Percentiles rank a stretch among this genome's conserved stretches.
These are phyloP conservation scores for Notolepis coatsorum DNA, from an alignment of 2,797 vertebrate species.

Conservation along the genomic window DNA sequence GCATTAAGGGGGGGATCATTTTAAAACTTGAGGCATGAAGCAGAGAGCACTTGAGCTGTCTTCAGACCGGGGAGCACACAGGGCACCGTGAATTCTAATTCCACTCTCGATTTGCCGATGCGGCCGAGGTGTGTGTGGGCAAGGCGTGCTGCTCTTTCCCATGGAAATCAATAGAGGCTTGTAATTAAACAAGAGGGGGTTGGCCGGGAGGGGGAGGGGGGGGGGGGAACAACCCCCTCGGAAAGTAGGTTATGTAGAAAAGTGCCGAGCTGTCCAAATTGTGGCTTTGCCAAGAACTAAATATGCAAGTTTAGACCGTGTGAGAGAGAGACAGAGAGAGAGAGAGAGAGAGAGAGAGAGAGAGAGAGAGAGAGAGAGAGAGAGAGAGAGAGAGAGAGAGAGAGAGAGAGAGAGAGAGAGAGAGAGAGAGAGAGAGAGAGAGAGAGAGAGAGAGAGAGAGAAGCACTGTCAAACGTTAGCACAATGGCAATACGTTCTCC, in stretches of 20 bases:
- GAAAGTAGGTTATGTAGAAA: constrained; percentile 86
- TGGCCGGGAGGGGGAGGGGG: constrained; percentile 60
- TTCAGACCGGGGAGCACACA: constrained; percentile 64
- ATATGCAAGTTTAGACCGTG: constrained; percentile 70
- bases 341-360: constrained; percentile 3
- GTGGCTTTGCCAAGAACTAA: constrained; percentile 77
- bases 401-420: constrained; percentile 5
- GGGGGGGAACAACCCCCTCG: constrained; percentile 64
- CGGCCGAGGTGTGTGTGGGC: constrained; percentile 78
- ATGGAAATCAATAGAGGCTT: constrained; percentile 88
- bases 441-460: constrained; percentile 20
- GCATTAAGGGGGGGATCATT: constrained; percentile 75
- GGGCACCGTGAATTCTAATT: constrained; percentile 79
- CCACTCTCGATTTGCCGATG: constrained; percentile 76
- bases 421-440: neutral
- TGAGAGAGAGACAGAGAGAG: constrained; percentile 29
- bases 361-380: constrained; percentile 13
- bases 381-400: constrained; percentile 10
- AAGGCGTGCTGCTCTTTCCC: constrained; percentile 83
- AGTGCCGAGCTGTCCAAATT: constrained; percentile 80
- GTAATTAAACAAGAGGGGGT: constrained; percentile 88
- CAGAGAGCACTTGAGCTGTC: constrained; percentile 68
- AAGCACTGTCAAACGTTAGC: constrained; percentile 60
- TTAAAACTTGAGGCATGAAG: constrained; percentile 71
- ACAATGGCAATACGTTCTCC: constrained; percentile 39